A percentile compares a stretch with the other conserved stretches of the same genome.
These are phyloP conservation scores for Pseudococcus viburni DNA, from an alignment of 2,888 invertebrate species.

Conservation along the genomic window DNA sequence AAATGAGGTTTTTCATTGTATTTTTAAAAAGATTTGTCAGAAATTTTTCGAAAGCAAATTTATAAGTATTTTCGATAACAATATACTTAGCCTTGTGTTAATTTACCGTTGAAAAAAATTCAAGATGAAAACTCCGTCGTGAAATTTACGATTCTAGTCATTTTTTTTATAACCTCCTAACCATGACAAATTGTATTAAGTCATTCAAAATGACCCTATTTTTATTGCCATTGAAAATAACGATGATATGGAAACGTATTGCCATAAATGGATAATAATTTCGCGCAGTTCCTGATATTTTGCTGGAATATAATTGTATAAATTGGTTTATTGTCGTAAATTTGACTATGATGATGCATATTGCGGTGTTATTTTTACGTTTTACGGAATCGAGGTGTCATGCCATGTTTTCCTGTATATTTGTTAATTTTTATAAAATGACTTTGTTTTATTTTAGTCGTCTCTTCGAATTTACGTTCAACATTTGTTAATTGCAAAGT, in stretches of 20 bases:
- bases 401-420: constrained; percentile 19
- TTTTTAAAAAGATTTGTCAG: not conserved
- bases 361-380: not conserved
- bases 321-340: constrained; percentile 6
- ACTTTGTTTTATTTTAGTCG: constrained; percentile 36
- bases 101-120: not conserved
- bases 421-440: constrained; percentile 45
- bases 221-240: constrained; percentile 27
- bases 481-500: constrained; percentile 48
- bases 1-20: not conserved
- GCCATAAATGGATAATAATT: constrained; percentile 18
- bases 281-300: constrained; percentile 14
- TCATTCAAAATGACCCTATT: not conserved
- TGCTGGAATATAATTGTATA: not conserved
- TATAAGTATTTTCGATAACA: not conserved
- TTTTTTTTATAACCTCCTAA: constrained; percentile 15
- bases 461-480: constrained; percentile 59
- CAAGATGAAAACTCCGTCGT: not conserved
- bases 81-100: not conserved
- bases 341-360: not conserved
- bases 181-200: constrained; percentile 49
- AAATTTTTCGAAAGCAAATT: not conserved
- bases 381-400: not conserved
- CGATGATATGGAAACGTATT: not conserved
- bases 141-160: constrained; percentile 51